Conservation (phyloP, 2,888 invertebrate genomes). For the Sesia apiformis region DNA sequence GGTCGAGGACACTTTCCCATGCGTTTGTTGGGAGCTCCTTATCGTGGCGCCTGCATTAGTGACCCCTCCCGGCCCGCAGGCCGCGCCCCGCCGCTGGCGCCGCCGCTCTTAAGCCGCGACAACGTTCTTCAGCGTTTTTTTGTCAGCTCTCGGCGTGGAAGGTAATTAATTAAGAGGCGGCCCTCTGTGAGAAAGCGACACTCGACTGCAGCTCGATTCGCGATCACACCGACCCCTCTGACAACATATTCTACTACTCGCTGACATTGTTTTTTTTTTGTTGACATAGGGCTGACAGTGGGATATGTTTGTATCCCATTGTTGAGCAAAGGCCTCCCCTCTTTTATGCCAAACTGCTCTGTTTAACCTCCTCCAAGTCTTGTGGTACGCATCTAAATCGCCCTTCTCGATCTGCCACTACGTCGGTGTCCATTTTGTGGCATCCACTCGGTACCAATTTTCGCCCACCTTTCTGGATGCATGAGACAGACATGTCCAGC, state of each 20-base stretch:
- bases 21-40: conserved; percentile 24
- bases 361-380: no score
- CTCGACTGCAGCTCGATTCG: conserved; percentile 25
- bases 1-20: conserved; percentile 39
- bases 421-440: no score
- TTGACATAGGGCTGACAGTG: no score
- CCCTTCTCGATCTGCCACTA: no score
- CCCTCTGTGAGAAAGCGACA: conserved; percentile 26
- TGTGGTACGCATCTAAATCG: no score
- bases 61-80: conserved; percentile 3
- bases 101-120: conserved; percentile 61
- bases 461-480: no score
- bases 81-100: conserved; percentile 36
- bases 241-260: no score
- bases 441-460: no score
- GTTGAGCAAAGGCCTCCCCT: background rate
- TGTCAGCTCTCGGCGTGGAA: conserved; percentile 36
- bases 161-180: conserved; percentile 63
- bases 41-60: conserved; percentile 46
- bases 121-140: conserved; percentile 44
- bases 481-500: no score
- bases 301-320: no score
- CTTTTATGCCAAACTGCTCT: background rate
- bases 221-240: conserved; percentile 12
- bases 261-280: no score